Percentiles rank a stretch among this genome's conserved stretches.
Evolutionary conservation across 2,797 vertebrate genomes (phyloP).

Genomic region (Macroramphosus scolopax): DNA sequence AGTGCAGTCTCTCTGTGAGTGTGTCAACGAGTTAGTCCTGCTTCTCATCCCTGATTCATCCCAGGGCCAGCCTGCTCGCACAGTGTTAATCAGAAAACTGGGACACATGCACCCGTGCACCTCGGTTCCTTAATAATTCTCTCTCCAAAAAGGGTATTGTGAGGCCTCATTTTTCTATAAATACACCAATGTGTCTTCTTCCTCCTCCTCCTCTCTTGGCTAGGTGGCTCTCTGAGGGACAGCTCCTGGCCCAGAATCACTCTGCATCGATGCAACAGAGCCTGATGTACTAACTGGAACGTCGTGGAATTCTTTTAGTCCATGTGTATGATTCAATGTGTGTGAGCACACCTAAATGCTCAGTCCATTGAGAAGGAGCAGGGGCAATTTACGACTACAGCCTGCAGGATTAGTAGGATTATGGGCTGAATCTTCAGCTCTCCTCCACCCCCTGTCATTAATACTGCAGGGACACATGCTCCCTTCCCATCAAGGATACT

Average conservation of each 20-base stretch:
- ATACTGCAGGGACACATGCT: constrained; percentile 52
- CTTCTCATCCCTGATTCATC: constrained; percentile 72
- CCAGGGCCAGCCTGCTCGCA: constrained; percentile 69
- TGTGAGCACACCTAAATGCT: constrained; percentile 31
- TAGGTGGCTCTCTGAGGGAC: constrained; percentile 81
- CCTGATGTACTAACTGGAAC: constrained; percentile 76
- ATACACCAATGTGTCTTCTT: constrained; percentile 73
- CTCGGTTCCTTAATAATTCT: constrained; percentile 78
- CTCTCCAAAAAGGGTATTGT: constrained; percentile 81
- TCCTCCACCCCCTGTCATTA: constrained; percentile 47
- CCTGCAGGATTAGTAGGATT: constrained; percentile 80
- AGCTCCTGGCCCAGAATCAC: constrained; percentile 82
- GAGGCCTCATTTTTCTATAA: constrained; percentile 87
- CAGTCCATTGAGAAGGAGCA: constrained; percentile 59
- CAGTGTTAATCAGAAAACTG: constrained; percentile 73
- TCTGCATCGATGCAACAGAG: constrained; percentile 64
- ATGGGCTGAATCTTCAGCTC: constrained; percentile 67
- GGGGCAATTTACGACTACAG: constrained; percentile 73
- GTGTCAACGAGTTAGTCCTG: constrained; percentile 69
- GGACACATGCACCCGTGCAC: constrained; percentile 79
- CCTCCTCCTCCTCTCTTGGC: constrained; percentile 41
- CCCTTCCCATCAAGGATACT: constrained; percentile 15
- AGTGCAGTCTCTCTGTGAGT: constrained; percentile 55
- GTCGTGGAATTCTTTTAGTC: constrained; percentile 55
- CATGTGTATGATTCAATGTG: constrained; percentile 23